Base-by-base conservation (phyloP, 1,140 invertebrate genomes). In the Ceratina calcarata region DNA sequence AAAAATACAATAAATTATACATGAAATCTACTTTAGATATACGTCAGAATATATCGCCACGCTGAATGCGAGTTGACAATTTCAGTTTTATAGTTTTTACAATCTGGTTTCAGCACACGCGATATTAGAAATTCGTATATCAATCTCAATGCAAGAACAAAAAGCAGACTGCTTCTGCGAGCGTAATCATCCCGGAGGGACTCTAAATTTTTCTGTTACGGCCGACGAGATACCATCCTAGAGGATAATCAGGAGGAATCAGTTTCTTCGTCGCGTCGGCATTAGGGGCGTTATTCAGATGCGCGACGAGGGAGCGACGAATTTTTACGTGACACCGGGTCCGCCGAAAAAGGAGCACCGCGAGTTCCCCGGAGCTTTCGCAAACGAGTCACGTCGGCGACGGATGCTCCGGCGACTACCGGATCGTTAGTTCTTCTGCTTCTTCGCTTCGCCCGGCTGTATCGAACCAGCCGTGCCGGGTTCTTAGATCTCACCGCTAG, bases 371-470 rank as follows among this genome's bases (percentile, higher is more conserved):
- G 61, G 16, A 51, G 51, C 61, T 71, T 71, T 71, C 6, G 78
- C 78, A 74, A 80, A 80, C 78, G 78, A 80, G 78, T 80, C 78
- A 80, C 78, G 70, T 80, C 62, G 45, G 22, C 70, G 60, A 66
- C 70, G 70, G 61, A 78, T 49, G 57, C 49, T 27, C n/a, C 32
- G n/a, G 2, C 69, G 60, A 80, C 71, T 75, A 58, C 45, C 20
- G 71, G 70, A 58, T 83, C 74, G 75, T 82, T 83, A 71, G 79
- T 64, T 45, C 37, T 45, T 45, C 37, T 67, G 67, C 49, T 71
- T 80, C 66, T 65, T 83, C 67, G 58, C 49, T 49, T 32, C 70
- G 65, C 18, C 71, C 53, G 75, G 57, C 37, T 45, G 51, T 51
- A 80, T 68, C 77, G 61, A 76, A 80, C 80, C 37, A 45, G 37